These are phyloP conservation scores for Marisa cornuarietis DNA, from an alignment of 1,140 invertebrate genomes.

Conservation along the genomic window DNA sequence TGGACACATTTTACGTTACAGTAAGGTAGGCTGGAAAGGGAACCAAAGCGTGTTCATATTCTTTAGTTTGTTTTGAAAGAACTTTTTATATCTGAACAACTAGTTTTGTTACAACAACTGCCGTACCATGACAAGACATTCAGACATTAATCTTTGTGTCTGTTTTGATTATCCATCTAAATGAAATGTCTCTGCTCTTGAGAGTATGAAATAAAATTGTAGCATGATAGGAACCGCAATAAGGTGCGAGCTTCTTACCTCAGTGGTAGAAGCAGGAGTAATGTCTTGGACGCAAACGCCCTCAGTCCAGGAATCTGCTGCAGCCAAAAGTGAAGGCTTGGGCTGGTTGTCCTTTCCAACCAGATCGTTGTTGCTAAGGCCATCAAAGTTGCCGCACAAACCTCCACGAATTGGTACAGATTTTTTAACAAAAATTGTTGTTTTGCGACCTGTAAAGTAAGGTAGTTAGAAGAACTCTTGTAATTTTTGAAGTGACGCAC, in stretches of 20 bases:
- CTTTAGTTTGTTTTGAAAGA: no score
- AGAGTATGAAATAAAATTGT: not conserved
- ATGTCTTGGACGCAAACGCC: not conserved
- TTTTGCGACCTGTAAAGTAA: no score
- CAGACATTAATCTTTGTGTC: not conserved
- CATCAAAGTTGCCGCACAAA: slow-evolving; percentile 19
- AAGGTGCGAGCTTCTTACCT: not conserved
- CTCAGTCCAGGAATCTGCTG: slow-evolving; percentile 18
- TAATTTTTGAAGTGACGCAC: no score
- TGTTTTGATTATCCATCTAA: not conserved
- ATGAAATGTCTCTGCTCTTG: not conserved
- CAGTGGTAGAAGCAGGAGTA: not conserved
- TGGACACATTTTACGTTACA: not conserved
- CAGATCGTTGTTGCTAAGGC: slow-evolving; percentile 14
- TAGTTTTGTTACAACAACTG: no score
- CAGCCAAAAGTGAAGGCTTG: not conserved
- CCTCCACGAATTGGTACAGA: not conserved
- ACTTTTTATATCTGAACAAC: no score
- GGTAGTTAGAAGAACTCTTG: no score
- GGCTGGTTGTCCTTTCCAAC: slow-evolving; percentile 11
- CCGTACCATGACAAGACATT: not conserved
- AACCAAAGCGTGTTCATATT: not conserved
- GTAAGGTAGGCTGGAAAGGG: no score
- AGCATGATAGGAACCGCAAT: not conserved
- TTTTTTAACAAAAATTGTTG: no score